Base-by-base conservation (phyloP, 2,888 invertebrate genomes). In the Phortica magna region DNA sequence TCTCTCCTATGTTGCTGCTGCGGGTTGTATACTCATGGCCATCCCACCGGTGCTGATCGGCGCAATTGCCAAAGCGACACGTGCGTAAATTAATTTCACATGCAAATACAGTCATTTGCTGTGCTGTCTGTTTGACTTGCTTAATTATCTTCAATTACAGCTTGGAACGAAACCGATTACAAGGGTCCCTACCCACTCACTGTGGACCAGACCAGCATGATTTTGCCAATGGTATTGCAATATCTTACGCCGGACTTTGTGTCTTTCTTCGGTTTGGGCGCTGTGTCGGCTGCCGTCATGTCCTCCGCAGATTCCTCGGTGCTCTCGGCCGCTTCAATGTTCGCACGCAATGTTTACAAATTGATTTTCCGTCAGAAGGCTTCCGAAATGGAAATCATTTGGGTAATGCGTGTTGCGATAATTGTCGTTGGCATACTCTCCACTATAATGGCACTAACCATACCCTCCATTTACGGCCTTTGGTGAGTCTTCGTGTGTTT, bases 211-310 rank as follows among this genome's bases (percentile, higher is more conserved):
- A 96, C 97, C 0, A 97, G 97, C 89, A 97, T 99, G 96, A 98
- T 99, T 85, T 93, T 99, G 83, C 99, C 99, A 67, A 95, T 99
- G 95, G 99, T 99, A 68, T 94, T 99, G 88, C 99, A 99, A 92
- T 97, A 98, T 91, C 93, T 99, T 74, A 99, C 99, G 9, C 99
- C 99, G 0, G 95, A 96, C 91, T 96, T 97, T 92, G 97, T 99
- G 41, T 97, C 99, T 3, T 99, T 99, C 93, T 97, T 99, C 90
- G 99, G 99, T 7, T 94, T 99, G 81, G 99, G 99, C 0, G 99
- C 99, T 7, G 98, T 99, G 7, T 99, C 99, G 0, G 99, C 99
- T 0, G 99, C 99, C 22, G 99, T 99, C 81, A 99, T 99, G 99
- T 99, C 99, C 55, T 99, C 99, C 0, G 99, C 99, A 0, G 99